These are phyloP conservation scores for Anisognathus igniventris DNA, from an alignment of 2,797 vertebrate genomes.

Conservation along the genomic window DNA sequence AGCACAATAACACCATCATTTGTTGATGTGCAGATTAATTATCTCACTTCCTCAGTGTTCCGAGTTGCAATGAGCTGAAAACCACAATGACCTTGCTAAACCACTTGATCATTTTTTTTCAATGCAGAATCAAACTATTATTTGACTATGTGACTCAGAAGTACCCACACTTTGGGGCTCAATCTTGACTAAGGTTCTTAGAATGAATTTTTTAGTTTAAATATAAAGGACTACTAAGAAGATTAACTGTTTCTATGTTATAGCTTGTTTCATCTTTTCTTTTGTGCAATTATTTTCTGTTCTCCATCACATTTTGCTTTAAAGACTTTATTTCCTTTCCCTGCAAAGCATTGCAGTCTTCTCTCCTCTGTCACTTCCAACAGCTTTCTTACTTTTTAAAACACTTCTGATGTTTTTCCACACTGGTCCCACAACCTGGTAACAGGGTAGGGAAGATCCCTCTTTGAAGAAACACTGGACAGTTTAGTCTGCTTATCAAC, in stretches of 20 bases:
- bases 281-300: not conserved
- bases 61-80: not conserved
- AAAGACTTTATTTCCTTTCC: not conserved
- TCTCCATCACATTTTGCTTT: not conserved
- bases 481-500: fast-evolving
- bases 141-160: not conserved
- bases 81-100: not conserved
- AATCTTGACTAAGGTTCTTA: not conserved
- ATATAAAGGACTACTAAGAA: not conserved
- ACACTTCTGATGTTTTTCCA: not conserved
- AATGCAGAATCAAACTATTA: not conserved
- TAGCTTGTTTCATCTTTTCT: not conserved
- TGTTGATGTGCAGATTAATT: not conserved
- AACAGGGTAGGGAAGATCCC: not conserved
- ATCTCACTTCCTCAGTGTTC: not conserved
- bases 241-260: not conserved
- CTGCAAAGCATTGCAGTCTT: not conserved
- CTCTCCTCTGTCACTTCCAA: not conserved
- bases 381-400: not conserved
- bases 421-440: not conserved
- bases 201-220: not conserved
- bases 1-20: not conserved
- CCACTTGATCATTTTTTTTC: not conserved
- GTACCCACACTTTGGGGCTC: not conserved
- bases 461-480: not conserved